These are phyloP conservation scores for Callithrix jacchus DNA, from an alignment of 2,113 vertebrate species.

Conservation along the genomic window DNA sequence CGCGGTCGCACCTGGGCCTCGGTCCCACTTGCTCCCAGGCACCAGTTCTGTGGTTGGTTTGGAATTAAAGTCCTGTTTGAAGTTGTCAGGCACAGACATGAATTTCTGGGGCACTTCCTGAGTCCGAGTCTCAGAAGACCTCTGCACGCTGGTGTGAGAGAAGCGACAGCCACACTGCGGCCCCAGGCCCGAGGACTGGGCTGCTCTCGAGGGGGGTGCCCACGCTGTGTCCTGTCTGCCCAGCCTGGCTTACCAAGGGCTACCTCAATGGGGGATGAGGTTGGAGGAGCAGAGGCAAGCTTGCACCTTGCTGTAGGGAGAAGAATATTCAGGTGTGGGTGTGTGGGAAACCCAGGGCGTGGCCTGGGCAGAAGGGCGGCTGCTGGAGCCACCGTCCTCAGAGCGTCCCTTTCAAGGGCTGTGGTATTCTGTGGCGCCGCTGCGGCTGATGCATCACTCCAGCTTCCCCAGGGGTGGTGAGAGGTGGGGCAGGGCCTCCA, in stretches of 20 bases:
- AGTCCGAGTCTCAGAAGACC: background rate
- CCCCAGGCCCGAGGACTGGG: background rate
- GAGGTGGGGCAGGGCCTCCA: background rate
- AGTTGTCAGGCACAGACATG: background rate
- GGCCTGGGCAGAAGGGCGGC: background rate
- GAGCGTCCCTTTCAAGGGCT: background rate
- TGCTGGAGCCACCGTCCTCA: background rate
- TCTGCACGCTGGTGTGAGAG: background rate
- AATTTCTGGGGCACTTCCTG: conserved; percentile 18
- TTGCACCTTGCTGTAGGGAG: background rate
- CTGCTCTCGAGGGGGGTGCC: background rate
- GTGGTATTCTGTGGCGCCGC: background rate
- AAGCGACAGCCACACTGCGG: background rate
- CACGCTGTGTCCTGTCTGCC: background rate
- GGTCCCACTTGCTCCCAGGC: conserved; percentile 71
- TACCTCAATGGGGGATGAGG: background rate
- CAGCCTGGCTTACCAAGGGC: background rate
- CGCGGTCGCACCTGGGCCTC: conserved; percentile 20
- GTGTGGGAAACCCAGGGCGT: background rate
- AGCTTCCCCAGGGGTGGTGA: background rate
- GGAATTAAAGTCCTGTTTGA: conserved; percentile 75
- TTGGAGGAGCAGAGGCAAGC: background rate
- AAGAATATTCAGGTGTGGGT: background rate
- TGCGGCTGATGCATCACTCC: background rate
- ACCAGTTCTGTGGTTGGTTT: conserved; percentile 61